Evolutionary conservation across 2,797 vertebrate species (phyloP).

Genomic region (Psittacula echo): DNA sequence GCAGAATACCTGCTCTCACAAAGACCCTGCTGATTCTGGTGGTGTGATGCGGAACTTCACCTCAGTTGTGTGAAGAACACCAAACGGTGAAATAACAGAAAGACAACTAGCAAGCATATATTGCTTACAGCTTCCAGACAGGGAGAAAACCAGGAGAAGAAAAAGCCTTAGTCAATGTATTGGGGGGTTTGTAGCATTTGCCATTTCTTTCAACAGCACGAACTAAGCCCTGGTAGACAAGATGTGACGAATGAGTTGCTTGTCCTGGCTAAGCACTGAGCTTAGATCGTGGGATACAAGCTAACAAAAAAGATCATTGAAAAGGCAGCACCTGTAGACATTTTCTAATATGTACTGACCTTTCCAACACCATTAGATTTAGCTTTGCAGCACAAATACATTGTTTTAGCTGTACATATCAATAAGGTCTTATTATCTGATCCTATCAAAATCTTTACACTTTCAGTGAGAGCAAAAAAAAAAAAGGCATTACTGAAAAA

Average conservation of each 20-base stretch:
- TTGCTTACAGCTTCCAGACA: background rate
- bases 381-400: background rate
- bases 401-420: background rate
- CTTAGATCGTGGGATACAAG: background rate
- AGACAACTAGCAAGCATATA: accelerated
- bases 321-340: background rate
- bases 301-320: background rate
- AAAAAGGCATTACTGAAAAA: background rate
- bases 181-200: background rate
- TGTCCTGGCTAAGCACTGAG: background rate
- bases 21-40: background rate
- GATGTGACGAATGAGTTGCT: background rate
- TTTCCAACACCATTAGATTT: background rate
- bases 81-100: background rate
- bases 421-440: background rate
- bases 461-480: background rate
- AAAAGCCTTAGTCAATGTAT: background rate
- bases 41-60: background rate
- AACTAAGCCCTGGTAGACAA: background rate
- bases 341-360: background rate
- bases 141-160: background rate
- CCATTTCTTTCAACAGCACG: background rate
- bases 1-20: background rate
- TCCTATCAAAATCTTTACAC: background rate
- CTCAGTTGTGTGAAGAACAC: background rate